Conservation (phyloP, 2,113 vertebrate species). For the Phalacrocorax carbo region DNA sequence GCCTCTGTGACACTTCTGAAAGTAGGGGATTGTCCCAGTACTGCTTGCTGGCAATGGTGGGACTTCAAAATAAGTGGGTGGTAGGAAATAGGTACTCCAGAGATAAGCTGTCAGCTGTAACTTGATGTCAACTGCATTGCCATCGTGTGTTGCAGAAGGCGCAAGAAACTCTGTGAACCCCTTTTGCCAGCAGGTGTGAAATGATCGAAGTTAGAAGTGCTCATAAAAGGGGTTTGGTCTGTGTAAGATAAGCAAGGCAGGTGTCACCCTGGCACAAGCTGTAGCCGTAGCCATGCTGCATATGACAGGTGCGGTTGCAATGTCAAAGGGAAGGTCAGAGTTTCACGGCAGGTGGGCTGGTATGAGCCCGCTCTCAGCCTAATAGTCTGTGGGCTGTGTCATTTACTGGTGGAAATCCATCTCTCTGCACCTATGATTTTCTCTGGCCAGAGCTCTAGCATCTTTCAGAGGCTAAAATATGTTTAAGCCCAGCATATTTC, state of each 20-base stretch:
- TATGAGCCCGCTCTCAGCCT: not conserved
- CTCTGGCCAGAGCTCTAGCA: not conserved
- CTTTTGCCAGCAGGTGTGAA: not conserved
- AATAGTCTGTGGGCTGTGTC: not conserved
- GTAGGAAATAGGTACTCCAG: not conserved
- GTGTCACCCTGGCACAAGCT: not conserved
- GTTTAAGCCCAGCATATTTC: not conserved
- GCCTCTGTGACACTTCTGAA: not conserved
- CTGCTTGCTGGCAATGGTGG: not conserved
- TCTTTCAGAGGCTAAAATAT: not conserved
- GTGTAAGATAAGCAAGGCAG: not conserved
- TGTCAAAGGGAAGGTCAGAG: not conserved
- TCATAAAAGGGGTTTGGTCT: not conserved
- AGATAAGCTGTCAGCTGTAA: not conserved
- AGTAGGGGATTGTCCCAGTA: not conserved
- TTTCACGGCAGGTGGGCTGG: not conserved
- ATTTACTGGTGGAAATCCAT: not conserved
- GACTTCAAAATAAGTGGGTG: not conserved
- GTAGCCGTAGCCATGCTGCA: rapidly evolving
- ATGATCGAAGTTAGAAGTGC: not conserved
- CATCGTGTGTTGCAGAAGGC: not conserved
- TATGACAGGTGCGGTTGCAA: not conserved
- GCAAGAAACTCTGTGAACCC: not conserved
- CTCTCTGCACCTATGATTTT: not conserved
- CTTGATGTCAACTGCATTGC: not conserved